phyloP scores from a whole-genome alignment of 2,888 invertebrate genomes.

The Eupithecia pulchellata region DNA sequence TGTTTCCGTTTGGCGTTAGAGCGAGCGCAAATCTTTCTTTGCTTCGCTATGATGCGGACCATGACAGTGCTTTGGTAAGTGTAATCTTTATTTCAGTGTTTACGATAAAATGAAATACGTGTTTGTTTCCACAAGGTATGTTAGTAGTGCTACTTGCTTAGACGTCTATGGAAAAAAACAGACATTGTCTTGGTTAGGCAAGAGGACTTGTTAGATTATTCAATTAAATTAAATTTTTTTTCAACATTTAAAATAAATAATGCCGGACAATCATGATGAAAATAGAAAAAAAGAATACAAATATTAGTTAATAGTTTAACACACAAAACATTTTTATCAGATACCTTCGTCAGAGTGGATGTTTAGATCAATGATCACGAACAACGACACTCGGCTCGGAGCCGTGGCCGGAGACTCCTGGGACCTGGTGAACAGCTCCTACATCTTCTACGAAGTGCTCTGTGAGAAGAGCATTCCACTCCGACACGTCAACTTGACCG shows the following conservation, averaged over 20 bases:
- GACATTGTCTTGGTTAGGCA: not conserved
- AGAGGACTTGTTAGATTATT: no score
- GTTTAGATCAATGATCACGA: constrained; percentile 49
- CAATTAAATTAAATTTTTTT: no score
- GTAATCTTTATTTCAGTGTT: not conserved
- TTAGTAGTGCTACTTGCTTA: not conserved
- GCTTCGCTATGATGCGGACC: constrained; percentile 25
- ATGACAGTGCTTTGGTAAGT: constrained; percentile 29
- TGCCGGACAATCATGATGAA: no score
- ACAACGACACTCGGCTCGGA: constrained; percentile 55
- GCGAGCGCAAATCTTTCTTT: constrained; percentile 16
- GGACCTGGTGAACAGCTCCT: constrained; percentile 67
- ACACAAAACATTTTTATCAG: no score
- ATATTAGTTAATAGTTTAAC: no score
- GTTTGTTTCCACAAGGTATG: not conserved
- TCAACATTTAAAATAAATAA: no score
- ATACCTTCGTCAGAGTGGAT: constrained; percentile 63
- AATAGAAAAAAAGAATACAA: no score
- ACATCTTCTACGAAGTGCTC: constrained; percentile 70
- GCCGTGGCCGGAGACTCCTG: constrained; percentile 61
- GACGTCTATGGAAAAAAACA: not conserved
- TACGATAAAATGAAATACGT: not conserved
- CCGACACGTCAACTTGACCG: constrained; percentile 55
- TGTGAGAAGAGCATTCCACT: constrained; percentile 69
- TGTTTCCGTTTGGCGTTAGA: constrained; percentile 42